Base-by-base conservation (phyloP, 1,140 invertebrate genomes). In the Trachymyrmex cornetzi region DNA sequence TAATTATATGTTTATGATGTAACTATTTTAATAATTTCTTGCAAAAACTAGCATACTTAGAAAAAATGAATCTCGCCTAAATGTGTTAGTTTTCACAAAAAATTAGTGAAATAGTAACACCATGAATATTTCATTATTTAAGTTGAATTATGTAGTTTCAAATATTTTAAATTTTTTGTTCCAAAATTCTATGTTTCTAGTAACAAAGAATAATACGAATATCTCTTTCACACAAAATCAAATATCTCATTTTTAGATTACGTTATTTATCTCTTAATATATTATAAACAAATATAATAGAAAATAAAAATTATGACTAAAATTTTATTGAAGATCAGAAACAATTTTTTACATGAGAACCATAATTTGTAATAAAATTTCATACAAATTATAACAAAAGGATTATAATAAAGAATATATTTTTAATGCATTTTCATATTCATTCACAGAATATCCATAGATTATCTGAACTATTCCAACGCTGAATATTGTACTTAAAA, bases 291-390 rank as follows among this genome's bases (percentile, higher is more conserved):
- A 50, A 34, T 50, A 6, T 14, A 44, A 48, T 7, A 48, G 5
- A 67, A 80, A 38, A 9, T 44, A n/a, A 53, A 66, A 50, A 77
- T 24, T 27, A 19, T 44, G 16, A 27, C 38, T 48, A 27, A 24
- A 59, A 57, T 57, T 22, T 22, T 57, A 57, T 19, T 30, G 11
- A 27, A 14, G 2, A 5, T 12, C 2, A 9, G 0, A 80, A 27
- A 59, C 44, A 44, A 44, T 5, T 44, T 71, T 27, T 48, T 81
- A 9, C 11, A 11, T 0, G 2, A 64, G 14, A 30, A 38, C 12
- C 14, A 30, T 48, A 22, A 72, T 48, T 48, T 55, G 57, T 61
- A 82, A 82, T 61, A 48, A 72, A 57, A 72, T 72, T 57, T 9
- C 6, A 81, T 38, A 61, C 2, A 5, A 2, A 59, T 71, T 82